These are phyloP conservation scores for Porites divaricata DNA, from an alignment of 92 coral and sea anemone genomes.

Conservation along the genomic window DNA sequence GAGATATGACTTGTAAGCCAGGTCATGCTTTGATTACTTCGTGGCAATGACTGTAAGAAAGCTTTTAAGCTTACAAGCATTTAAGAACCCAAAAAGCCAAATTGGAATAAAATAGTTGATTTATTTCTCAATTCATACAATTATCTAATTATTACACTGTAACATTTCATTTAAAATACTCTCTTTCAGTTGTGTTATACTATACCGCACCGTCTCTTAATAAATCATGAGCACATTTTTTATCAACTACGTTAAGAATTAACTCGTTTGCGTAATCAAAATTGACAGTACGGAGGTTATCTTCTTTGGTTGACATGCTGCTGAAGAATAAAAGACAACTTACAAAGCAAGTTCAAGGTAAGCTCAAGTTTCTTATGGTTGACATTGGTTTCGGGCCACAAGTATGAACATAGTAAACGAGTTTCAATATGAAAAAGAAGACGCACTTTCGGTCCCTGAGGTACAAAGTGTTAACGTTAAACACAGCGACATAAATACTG, in stretches of 20 bases:
- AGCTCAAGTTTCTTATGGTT: background rate
- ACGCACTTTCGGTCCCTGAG: background rate
- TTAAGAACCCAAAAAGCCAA: background rate
- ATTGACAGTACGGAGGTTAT: background rate
- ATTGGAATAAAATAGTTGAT: constrained; percentile 11
- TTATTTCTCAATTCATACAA: background rate
- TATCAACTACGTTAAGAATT: background rate
- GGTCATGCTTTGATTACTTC: no score
- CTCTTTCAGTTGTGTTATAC: background rate
- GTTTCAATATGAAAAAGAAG: background rate
- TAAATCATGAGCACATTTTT: background rate
- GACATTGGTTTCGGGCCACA: no score
- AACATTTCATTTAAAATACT: background rate
- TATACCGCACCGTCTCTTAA: background rate
- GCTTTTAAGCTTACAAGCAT: no score
- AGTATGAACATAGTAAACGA: no score
- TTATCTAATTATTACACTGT: constrained; percentile 2
- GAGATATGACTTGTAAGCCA: no score
- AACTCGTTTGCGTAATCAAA: background rate
- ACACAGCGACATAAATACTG: no score
- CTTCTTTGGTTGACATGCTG: background rate
- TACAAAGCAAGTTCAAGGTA: background rate
- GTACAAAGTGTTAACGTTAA: no score
- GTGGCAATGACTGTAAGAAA: no score
- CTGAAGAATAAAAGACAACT: background rate